phyloP scores from a whole-genome alignment of 2,113 vertebrate genomes.

The Pholis gunnellus region DNA sequence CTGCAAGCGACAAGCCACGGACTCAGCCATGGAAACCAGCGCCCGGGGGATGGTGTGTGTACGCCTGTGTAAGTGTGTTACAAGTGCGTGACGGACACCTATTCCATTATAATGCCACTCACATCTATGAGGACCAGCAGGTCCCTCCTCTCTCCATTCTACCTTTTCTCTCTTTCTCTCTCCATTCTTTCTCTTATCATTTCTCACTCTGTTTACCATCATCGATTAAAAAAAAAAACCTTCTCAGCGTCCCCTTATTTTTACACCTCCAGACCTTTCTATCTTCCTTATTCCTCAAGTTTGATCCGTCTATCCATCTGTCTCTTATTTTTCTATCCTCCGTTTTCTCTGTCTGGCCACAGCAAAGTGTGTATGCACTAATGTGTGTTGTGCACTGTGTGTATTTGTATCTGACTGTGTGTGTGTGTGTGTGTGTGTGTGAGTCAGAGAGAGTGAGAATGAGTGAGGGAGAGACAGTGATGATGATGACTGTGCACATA shows the following conservation, averaged over 20 bases:
- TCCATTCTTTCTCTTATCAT: constrained; percentile 25
- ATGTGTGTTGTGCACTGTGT: not conserved
- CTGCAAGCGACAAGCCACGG: constrained; percentile 52
- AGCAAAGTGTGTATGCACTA: not conserved
- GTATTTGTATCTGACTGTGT: not conserved
- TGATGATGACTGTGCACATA: constrained; percentile 47
- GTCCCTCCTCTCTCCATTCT: constrained; percentile 19
- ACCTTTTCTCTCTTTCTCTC: constrained; percentile 2
- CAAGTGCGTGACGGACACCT: constrained; percentile 78
- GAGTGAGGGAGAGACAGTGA: constrained; percentile 17
- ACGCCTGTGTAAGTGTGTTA: constrained; percentile 43
- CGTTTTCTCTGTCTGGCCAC: not conserved
- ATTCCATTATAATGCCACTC: constrained; percentile 79
- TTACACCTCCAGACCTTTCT: not conserved
- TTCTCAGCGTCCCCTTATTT: constrained; percentile 2
- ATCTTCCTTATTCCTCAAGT: not conserved
- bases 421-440: not conserved
- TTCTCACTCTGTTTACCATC: constrained; percentile 15
- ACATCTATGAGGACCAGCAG: constrained; percentile 59
- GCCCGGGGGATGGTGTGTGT: constrained; percentile 27
- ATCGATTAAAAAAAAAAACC: not conserved
- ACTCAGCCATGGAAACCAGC: constrained; percentile 50
- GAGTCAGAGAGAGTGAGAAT: not conserved
- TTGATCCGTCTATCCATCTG: constrained; percentile 26
- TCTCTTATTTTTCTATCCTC: not conserved